Base-by-base conservation (phyloP, 2,797 vertebrate genomes). In the Pangasius macronema region DNA sequence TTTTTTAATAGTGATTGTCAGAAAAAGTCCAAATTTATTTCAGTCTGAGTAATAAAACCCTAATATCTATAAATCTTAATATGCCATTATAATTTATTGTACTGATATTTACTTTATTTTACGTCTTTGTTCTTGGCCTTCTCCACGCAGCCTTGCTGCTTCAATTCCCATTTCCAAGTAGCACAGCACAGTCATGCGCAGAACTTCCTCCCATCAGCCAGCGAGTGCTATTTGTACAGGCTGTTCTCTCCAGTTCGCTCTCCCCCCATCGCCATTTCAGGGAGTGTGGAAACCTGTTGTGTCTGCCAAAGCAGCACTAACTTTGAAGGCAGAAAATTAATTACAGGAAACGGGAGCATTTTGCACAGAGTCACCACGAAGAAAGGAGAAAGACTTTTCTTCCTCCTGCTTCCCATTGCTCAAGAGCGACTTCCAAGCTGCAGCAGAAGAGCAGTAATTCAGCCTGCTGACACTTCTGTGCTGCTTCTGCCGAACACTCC, bases 241-340 rank as follows among this genome's bases (percentile, higher is more conserved):
- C 79, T 85, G 30, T 85, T 85, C 87, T 76, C 84, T 46, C 11
- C 59, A 33, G 67, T 85, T 65, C 75, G 46, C 87, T 5, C 51
- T 55, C 22, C 39, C 59, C 5, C 70, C 68, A 51, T 51, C 72
- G 10, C 10, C 59, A 14, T 65, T 83, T 72, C 85, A 30, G 59
- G 70, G 57, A 84, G 72, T 67, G 59, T 24, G 59, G 82, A 87
- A 84, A 76, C 82, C 81, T 84, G 86, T 87, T 81, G 30, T 67
- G 73, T 65, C n/a, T 75, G 86, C 81, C 80, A 83, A 85, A 61
- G 65, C 53, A 73, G 63, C 83, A 72, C 75, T 33, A 70, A 82
- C 76, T 85, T 51, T 82, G 86, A 82, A 88, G 77, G 83, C 57
- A 30, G 55, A 82, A 88, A 82, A 88, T 85, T 85, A 42, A 85